Percentiles rank a stretch among this genome's conserved stretches.
Evolutionary conservation across 2,113 vertebrate species (phyloP).

Genomic region (Scytalopus superciliaris): DNA sequence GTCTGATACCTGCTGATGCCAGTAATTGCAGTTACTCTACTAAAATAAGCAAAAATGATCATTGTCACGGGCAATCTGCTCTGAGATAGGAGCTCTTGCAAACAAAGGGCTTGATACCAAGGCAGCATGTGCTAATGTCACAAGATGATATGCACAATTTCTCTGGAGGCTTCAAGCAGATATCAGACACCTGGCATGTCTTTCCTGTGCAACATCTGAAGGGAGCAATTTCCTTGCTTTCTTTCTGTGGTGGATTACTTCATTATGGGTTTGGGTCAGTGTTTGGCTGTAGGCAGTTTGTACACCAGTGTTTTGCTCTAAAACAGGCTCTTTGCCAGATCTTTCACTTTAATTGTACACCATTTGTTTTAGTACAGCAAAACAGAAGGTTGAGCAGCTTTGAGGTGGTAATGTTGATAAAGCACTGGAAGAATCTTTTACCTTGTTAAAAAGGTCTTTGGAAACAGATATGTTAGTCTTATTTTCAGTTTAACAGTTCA

Average conservation of each 20-base stretch:
- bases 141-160: background rate
- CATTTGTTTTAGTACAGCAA: background rate
- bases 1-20: background rate
- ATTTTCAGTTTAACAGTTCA: background rate
- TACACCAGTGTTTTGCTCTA: background rate
- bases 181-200: background rate
- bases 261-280: background rate
- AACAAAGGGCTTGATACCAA: background rate
- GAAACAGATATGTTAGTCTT: background rate
- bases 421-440: background rate
- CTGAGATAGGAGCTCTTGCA: background rate
- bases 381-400: background rate
- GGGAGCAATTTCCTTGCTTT: background rate
- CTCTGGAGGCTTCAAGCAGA: background rate
- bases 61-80: conserved; percentile 7
- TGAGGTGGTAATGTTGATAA: background rate
- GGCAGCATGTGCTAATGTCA: background rate
- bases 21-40: background rate
- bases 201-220: background rate
- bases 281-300: background rate
- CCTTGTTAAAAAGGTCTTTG: background rate
- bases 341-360: background rate
- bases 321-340: background rate
- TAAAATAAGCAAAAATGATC: conserved; percentile 18
- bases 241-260: background rate